Conservation (phyloP, 2,797 vertebrate genomes). For the Oreochromis grahami region DNA sequence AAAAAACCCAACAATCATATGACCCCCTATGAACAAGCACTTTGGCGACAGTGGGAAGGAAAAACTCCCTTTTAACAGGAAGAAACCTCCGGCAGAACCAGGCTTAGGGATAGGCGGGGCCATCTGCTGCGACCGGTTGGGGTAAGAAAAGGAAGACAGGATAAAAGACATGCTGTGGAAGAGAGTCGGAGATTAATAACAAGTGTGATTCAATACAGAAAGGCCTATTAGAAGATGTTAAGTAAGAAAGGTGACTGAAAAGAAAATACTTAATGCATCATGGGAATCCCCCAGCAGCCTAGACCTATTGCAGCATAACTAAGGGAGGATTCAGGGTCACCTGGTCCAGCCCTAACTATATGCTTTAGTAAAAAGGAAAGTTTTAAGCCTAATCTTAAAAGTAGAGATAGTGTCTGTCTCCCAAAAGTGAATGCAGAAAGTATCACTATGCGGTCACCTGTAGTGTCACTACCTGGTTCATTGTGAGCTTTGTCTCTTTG, state of each 20-base stretch:
- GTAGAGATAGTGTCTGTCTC: not conserved
- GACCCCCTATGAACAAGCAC: not conserved
- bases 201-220: accelerated
- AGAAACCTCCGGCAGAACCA: accelerated
- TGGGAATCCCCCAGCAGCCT: not conserved
- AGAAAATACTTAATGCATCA: accelerated
- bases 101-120: not conserved
- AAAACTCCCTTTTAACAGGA: not conserved
- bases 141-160: not conserved
- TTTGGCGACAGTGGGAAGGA: not conserved
- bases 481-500: not conserved
- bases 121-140: accelerated
- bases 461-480: not conserved
- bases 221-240: not conserved
- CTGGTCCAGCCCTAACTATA: not conserved
- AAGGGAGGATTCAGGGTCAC: not conserved
- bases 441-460: not conserved
- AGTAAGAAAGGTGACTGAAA: not conserved
- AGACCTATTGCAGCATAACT: not conserved
- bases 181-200: accelerated
- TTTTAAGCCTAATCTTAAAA: not conserved
- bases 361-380: not conserved
- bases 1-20: not conserved
- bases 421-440: not conserved
- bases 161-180: not conserved